Conservation (phyloP, 1,140 invertebrate species). For the Elysia chlorotica region DNA sequence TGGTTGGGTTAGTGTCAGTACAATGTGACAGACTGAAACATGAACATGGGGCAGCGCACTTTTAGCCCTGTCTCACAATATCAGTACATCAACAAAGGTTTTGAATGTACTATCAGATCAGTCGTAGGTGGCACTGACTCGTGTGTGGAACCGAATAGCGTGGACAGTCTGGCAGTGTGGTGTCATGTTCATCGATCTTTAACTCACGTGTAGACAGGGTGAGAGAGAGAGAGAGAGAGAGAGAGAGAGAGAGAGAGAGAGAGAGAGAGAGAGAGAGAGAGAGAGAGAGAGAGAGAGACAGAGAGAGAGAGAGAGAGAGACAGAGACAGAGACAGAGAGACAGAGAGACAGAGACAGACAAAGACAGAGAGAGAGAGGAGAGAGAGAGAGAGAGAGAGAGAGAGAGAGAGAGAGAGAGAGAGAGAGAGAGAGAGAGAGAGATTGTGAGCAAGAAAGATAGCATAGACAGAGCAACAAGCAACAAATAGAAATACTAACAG, state of each 20-base stretch:
- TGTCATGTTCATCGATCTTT: neutral
- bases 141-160: neutral
- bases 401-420: neutral
- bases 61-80: neutral
- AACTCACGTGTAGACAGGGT: neutral
- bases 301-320: constrained; percentile 1
- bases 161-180: neutral
- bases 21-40: no score
- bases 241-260: neutral
- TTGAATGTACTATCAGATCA: no score
- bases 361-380: constrained; percentile 10
- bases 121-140: no score
- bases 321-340: constrained; percentile 6
- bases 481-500: neutral
- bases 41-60: no score
- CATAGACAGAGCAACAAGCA: neutral
- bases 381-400: constrained; percentile 13
- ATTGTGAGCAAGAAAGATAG: neutral
- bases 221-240: neutral
- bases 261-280: neutral
- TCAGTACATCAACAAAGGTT: no score
- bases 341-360: constrained; percentile 1
- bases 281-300: neutral
- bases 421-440: neutral
- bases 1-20: no score